These are phyloP conservation scores for Drosophila mimica DNA, from an alignment of 2,888 invertebrate genomes.

Conservation along the genomic window DNA sequence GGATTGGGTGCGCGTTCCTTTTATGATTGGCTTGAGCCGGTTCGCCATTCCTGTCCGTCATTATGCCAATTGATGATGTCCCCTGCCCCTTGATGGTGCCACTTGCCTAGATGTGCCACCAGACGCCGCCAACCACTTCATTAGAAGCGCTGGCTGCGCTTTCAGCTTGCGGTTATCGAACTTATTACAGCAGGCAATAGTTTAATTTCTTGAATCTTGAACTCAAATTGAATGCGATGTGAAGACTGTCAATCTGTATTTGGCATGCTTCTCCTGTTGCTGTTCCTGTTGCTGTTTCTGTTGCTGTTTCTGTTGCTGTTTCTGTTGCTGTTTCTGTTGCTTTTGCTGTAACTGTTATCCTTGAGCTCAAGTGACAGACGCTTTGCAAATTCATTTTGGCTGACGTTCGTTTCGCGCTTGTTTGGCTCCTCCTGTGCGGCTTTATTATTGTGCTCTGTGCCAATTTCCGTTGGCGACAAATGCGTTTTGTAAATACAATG, in stretches of 20 bases:
- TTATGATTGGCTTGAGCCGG: constrained; percentile 35
- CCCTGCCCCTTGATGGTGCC: constrained; percentile 1
- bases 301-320: neutral
- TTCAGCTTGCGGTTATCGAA: neutral
- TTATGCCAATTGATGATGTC: constrained; percentile 19
- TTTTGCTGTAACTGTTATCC: constrained; percentile 8
- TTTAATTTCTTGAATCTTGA: constrained; percentile 10
- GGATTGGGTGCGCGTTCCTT: constrained; percentile 1
- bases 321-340: neutral
- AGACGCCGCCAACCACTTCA: constrained; percentile 30
- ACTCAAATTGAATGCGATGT: constrained; percentile 8
- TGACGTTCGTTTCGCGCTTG: constrained; percentile 37
- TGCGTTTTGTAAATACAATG: constrained; percentile 77
- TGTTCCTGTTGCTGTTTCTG: neutral
- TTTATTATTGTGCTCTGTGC: constrained; percentile 71
- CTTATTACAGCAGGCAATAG: constrained; percentile 8
- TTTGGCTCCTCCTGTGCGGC: constrained; percentile 54
- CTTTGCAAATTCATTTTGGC: constrained; percentile 23
- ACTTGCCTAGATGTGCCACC: constrained; percentile 1
- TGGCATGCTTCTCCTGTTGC: neutral
- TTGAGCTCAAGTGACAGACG: constrained; percentile 27
- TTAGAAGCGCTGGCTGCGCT: constrained; percentile 21
- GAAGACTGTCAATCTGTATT: neutral
- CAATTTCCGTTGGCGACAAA: constrained; percentile 73
- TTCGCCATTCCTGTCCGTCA: constrained; percentile 1